Evolutionary conservation across 1,140 invertebrate genomes (phyloP).

Genomic region (Rhopalosiphum maidis): DNA sequence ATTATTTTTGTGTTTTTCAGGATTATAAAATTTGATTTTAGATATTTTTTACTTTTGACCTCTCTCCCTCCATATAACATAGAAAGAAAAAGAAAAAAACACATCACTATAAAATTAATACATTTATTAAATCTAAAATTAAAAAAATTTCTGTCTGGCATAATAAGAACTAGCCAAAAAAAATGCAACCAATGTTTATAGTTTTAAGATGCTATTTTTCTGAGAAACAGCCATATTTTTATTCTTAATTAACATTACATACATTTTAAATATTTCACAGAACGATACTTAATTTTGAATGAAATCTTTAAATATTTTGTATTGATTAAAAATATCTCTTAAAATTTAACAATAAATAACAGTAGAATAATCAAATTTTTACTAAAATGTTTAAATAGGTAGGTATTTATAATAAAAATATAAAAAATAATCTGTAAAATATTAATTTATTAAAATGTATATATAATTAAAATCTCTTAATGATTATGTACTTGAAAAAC

Average conservation of each 20-base stretch:
- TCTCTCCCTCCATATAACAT: no score
- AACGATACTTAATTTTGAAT: neutral
- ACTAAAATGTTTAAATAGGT: neutral
- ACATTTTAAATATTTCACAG: neutral
- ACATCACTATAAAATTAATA: no score
- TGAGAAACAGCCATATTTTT: neutral
- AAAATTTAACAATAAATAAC: neutral
- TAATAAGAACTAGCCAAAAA: no score
- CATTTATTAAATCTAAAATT: no score
- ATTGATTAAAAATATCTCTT: neutral
- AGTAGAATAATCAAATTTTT: neutral
- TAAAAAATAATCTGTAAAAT: neutral
- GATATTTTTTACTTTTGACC: no score
- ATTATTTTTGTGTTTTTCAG: no score
- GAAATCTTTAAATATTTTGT: neutral
- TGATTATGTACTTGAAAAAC: neutral
- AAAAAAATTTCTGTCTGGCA: no score
- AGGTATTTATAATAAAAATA: neutral
- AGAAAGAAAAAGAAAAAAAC: no score
- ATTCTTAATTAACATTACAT: neutral
- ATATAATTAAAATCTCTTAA: neutral
- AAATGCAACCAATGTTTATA: no score
- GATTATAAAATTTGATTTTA: no score
- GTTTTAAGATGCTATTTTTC: no score
- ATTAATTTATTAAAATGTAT: conserved; percentile 15